Percentiles rank a stretch among this genome's conserved stretches.
These are phyloP conservation scores for Nyctereutes procyonoides DNA, from an alignment of 2,113 vertebrate species.

Conservation along the genomic window DNA sequence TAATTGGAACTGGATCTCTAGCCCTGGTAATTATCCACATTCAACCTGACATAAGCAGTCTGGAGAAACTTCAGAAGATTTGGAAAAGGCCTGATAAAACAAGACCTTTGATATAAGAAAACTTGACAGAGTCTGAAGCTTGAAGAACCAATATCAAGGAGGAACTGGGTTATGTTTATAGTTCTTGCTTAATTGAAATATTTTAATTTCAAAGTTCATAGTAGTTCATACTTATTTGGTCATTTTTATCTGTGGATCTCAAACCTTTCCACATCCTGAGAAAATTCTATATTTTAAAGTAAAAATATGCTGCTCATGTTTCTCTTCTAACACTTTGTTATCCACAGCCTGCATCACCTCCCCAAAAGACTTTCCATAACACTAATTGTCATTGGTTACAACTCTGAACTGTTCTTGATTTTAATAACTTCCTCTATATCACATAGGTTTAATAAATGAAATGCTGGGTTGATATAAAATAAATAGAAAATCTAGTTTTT, in stretches of 20 bases:
- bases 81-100: not conserved
- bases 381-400: not conserved
- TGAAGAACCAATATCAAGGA: not conserved
- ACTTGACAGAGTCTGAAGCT: not conserved
- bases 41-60: not conserved
- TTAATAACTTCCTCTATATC: not conserved
- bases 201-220: conserved; percentile 36
- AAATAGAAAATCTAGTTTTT: not conserved
- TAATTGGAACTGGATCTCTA: not conserved
- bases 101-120: not conserved
- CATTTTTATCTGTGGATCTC: conserved; percentile 36
- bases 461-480: not conserved
- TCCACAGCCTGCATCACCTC: not conserved
- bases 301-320: conserved; percentile 4
- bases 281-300: conserved; percentile 47
- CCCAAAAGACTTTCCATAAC: not conserved
- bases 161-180: not conserved
- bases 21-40: not conserved
- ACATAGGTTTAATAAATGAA: not conserved
- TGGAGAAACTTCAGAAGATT: not conserved
- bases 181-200: conserved; percentile 11
- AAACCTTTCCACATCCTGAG: conserved; percentile 2
- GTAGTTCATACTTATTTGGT: conserved; percentile 45
- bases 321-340: conserved; percentile 16
- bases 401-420: not conserved